Conservation (phyloP, 2,797 vertebrate genomes). For the Avahi laniger region DNA sequence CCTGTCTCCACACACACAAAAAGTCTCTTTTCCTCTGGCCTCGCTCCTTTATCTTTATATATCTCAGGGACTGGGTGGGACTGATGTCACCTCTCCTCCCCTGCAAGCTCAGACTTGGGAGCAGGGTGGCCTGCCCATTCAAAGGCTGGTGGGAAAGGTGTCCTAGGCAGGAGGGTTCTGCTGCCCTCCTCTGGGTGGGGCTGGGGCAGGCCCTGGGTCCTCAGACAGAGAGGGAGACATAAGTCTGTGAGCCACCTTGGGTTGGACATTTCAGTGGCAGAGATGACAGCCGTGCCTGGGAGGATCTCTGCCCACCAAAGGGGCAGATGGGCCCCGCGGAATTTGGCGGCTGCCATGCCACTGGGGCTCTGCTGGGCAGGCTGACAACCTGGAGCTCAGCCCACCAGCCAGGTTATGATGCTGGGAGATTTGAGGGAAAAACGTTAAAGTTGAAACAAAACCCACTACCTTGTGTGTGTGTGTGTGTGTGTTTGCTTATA, state of each 20-base stretch:
- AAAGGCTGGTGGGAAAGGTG: background rate
- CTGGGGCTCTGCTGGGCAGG: background rate
- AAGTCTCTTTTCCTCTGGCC: background rate
- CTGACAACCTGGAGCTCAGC: background rate
- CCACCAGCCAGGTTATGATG: background rate
- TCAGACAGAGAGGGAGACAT: too few species aligned
- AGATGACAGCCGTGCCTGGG: background rate
- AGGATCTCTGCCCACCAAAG: background rate
- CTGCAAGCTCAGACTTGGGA: background rate
- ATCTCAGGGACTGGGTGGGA: background rate
- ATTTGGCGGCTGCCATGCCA: background rate
- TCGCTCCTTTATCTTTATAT: background rate
- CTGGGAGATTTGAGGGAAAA: background rate
- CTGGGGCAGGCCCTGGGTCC: background rate
- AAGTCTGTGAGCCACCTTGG: background rate
- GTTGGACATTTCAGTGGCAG: background rate
- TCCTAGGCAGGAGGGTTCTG: background rate
- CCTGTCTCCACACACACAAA: too few species aligned
- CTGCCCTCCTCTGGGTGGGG: background rate
- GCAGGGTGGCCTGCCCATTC: background rate
- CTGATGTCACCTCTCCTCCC: background rate
- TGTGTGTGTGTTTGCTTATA: background rate
- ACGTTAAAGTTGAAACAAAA: background rate
- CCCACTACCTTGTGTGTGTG: background rate
- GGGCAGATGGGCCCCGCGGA: background rate